Base-by-base conservation (phyloP, 2,888 invertebrate genomes). In the Pandemis heparana region DNA sequence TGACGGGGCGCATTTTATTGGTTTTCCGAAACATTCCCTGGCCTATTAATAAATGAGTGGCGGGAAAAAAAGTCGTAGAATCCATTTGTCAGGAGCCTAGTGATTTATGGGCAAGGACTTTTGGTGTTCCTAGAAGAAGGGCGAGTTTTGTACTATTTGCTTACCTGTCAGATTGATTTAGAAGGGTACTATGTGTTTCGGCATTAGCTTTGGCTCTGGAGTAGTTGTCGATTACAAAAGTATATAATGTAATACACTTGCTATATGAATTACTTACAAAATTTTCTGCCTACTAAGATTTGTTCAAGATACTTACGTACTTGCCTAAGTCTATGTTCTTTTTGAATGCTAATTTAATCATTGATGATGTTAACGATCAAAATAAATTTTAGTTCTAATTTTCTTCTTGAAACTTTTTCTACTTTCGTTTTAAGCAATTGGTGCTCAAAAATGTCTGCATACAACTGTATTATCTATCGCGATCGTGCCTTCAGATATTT, bases 1-100 rank as follows among this genome's bases (percentile, higher is more conserved):
- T 94, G 94, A 94, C 94, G 89, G 90, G 92, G 94, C 94, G 88
- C 91, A 93, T 94, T 94, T 94, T 94, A 94, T 94, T 92, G 92
- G 94, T 94, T 94, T 94, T 92, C 92, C 92, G 92, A 92, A 94
- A 92, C 92, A 93, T 94, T 92, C 94, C 85, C 89, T 88, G 91
- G 85, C 90, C 92, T 93, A 94, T 94, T 94, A 94, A 94, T 94
- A 94, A 94, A 94, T 94, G 94, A 94, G 94, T 89, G 88, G 89
- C 86, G 86, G 86, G 85, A 90, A 93, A 93, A 92, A 94, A 94
- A 89, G 84, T 89, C 88, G 89, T 92, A 89, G 93, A 92, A 93
- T 94, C 92, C 94, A 94, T 94, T 94, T 94, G 94, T 94, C 94
- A 94, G 87, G 90, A 91, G 86, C 80, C 82, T 79, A 78, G 92